Evolutionary conservation across 1,140 invertebrate genomes (phyloP), one percentile per base, ranked within the genome.

Genomic region (Drosophila yakuba): DNA sequence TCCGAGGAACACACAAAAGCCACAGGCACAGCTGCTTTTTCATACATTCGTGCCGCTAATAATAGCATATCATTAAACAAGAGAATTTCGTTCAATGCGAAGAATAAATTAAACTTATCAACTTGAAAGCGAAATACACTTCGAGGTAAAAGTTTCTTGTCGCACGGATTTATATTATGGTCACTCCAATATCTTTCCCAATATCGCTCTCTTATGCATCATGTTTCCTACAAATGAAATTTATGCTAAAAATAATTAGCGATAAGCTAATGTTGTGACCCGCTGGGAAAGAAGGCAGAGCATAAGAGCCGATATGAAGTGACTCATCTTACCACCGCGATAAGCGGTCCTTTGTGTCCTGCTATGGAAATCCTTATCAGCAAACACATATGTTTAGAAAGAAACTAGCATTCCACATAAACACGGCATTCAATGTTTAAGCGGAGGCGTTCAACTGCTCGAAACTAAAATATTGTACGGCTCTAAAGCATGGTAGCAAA

Each of bases 41-140:
- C 58, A 72, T 57, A 23, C 15, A 72, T 57, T 17, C 15, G 8
- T 15, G 14, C 10, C 23, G 59, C 78, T 80, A 84, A 85, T 78
- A 63, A 84, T 85, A 85, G 82, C 57, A 56, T 39, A 45, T 41
- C 54, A 66, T 59, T 84, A 51, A 85, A 78, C 41, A 78, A 66
- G 20, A 28, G 45, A 62, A 66, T 63, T 41, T 67, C 56, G 43
- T 60, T 77, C 43, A 80, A 72, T 76, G 63, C 50, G 43, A 69
- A 59, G 44, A 73, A 63, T 51, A 74, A 74, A 82, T 48, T 48
- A 28, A 64, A 63, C 48, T 63, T 59, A 60, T 35, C 61, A 74
- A 51, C 45, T 52, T 45, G 20, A 41, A 25, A 35, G 20, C 36
- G 17, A 35, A 48, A 15, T 20, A 1, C 56, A 56, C 45, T 47